Base-by-base conservation (phyloP, 2,888 invertebrate genomes). In the Leptopilina drosophilae region DNA sequence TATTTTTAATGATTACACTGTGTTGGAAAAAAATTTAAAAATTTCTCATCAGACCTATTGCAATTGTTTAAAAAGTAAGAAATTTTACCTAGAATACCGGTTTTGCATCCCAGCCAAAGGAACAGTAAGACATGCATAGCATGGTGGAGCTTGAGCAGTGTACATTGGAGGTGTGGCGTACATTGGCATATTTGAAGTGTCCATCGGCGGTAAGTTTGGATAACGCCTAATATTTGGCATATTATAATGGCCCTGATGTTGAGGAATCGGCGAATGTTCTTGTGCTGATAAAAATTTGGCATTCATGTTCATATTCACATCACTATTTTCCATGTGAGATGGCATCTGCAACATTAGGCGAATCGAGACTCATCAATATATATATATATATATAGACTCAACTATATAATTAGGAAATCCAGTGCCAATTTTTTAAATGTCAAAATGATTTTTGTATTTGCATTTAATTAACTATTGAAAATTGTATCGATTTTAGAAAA, bases 81-180 rank as follows among this genome's bases (percentile, higher is more conserved):
- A 11, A 2, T 15, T 15, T 86, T 86, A 90, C 91, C 90, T 91
- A 77, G 90, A 83, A 84, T 89, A 91, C 83, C 91, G 91, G 84
- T 88, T 89, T 81, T 89, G 91, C 76, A 90, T 85, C 20, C 90
- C 90, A 62, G 91, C 87, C 46, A 91, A 90, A 77, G 91, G 91
- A 81, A 91, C 87, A 14, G 90, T 87, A 62, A 92, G 88, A 83
- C 92, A 92, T 20, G 90, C 87, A 76, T 90, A 91, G 78, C 92
- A 92, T 1, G 90, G 86, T 80, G 89, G 85, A 81, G 90, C 90
- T 76, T 89, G 89, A 64, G 90, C 84, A 77, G 90, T 87, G 76
- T 90, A 90, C 78, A 91, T 87, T n/a, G 89, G 87, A 11, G 88
- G 91, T 62, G 89, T 87, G 62, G 90, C 87, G 82, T 89, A 91